phyloP scores from a whole-genome alignment of 2,888 invertebrate genomes.

The Agonum fuliginosum region DNA sequence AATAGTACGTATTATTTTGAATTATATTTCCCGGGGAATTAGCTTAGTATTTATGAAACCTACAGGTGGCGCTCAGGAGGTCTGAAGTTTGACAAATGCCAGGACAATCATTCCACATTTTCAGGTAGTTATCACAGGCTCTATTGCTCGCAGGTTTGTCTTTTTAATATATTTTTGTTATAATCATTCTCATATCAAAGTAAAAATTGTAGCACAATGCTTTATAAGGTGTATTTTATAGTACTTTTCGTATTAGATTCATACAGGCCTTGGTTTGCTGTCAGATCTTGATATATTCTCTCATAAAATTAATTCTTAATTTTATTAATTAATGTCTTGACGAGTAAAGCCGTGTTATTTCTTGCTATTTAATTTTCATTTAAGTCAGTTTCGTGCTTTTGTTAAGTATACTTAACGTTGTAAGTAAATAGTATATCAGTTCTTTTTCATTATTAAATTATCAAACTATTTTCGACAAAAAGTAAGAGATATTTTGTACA shows the following conservation, averaged over 20 bases:
- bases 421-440: not conserved
- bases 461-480: conserved; percentile 27
- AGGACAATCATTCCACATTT: conserved; percentile 60
- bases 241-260: conserved; percentile 10
- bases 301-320: conserved; percentile 42
- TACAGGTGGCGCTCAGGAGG: conserved; percentile 23
- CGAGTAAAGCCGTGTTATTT: conserved; percentile 44
- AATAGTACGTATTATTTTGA: conserved; percentile 11
- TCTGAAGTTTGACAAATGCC: conserved; percentile 59
- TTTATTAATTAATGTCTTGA: conserved; percentile 56
- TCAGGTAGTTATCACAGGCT: conserved; percentile 57
- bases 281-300: conserved; percentile 47
- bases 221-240: not conserved
- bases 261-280: conserved; percentile 43
- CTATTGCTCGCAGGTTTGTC: conserved; percentile 55
- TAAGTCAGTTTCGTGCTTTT: conserved; percentile 23
- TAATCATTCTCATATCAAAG: not conserved
- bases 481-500: conserved; percentile 23
- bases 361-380: conserved; percentile 44
- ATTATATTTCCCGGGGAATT: conserved; percentile 20
- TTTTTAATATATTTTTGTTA: conserved; percentile 46
- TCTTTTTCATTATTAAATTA: conserved; percentile 37
- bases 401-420: conserved; percentile 9
- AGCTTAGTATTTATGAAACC: not conserved
- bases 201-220: not conserved